Base-by-base conservation (phyloP, 2,888 invertebrate genomes). In the Volucella zonaria region DNA sequence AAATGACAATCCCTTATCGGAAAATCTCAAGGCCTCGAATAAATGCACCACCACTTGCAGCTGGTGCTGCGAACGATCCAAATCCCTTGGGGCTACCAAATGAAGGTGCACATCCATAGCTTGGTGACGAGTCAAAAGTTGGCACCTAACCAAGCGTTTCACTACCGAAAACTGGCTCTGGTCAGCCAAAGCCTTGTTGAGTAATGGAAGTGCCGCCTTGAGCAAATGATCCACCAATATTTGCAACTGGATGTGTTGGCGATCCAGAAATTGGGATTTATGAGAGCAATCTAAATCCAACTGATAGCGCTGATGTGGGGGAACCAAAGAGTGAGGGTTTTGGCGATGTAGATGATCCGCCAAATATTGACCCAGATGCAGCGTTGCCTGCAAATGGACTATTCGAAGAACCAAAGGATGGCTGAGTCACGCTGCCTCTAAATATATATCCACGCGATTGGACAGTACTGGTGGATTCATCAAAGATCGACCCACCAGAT, bases 21-120 rank as follows among this genome's bases (percentile, higher is more conserved):
- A 89, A 2, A 91, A 89, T 2, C 92, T 92, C 40, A 92, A 85
- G 0, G 90, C 88, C 61, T 92, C n/a, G n/a, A n/a, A n/a, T n/a
- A n/a, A n/a, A n/a, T n/a, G n/a, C n/a, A n/a, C n/a, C n/a, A n/a
- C n/a, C n/a, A n/a, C n/a, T n/a, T n/a, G n/a, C n/a, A n/a, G n/a
- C n/a, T n/a, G n/a, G n/a, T n/a, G 87, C 83, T 8, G 87, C 89
- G 78, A 92, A 91, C 8, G 89, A 87, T 6, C 90, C 89, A 64
- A 91, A 91, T 8, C 88, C 89, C 14, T 90, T 91, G 10, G 90
- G 89, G 38, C 88, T 89, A n/a, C 90, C 91, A 76, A 92, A 92
- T 8, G 90, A 89, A 0, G 92, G 86, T 3, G n/a, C n/a, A n/a
- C n/a, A n/a, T n/a, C n/a, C n/a, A 87, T 92, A 92, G 8, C 90